A percentile compares a stretch with the other conserved stretches of the same genome.
phyloP scores from a whole-genome alignment of 2,113 vertebrate genomes.

The Petroica traversi region DNA sequence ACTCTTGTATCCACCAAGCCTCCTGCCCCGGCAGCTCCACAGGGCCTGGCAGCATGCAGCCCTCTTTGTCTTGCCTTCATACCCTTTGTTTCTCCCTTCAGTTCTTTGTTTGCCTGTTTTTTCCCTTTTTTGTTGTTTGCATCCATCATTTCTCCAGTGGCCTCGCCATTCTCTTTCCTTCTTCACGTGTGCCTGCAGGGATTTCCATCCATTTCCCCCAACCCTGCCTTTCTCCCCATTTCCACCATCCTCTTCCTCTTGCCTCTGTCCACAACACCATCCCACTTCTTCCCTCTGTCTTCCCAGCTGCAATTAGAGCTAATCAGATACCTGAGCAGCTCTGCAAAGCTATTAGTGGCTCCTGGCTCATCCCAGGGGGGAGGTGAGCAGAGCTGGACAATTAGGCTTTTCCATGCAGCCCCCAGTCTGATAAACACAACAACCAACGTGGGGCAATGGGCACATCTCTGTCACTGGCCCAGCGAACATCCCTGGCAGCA shows the following conservation, averaged over 20 bases:
- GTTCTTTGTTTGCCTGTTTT: slow-evolving; percentile 14
- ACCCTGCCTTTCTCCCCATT: background rate
- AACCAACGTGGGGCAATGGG: background rate
- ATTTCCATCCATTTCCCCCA: background rate
- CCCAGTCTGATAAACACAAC: slow-evolving; percentile 60
- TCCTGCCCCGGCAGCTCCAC: background rate
- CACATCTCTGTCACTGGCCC: background rate
- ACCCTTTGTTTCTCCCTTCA: slow-evolving; percentile 39
- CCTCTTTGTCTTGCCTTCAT: slow-evolving; percentile 40
- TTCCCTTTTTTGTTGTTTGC: background rate
- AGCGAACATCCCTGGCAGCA: rapidly evolving
- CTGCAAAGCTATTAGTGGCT: slow-evolving; percentile 73
- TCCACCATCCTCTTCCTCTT: background rate
- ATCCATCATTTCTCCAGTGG: background rate
- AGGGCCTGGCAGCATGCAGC: background rate
- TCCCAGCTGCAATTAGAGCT: slow-evolving; percentile 75
- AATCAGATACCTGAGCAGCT: slow-evolving; percentile 79
- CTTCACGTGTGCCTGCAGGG: rapidly evolving
- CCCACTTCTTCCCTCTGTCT: background rate
- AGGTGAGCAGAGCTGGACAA: slow-evolving; percentile 74
- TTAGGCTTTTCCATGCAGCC: slow-evolving; percentile 63
- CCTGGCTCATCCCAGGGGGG: slow-evolving; percentile 53
- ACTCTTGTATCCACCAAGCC: background rate
- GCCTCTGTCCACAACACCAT: rapidly evolving
- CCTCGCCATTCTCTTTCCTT: background rate